Base-by-base conservation (phyloP, 2,113 vertebrate species). In the Boulengeromyrus knoepffleri region DNA sequence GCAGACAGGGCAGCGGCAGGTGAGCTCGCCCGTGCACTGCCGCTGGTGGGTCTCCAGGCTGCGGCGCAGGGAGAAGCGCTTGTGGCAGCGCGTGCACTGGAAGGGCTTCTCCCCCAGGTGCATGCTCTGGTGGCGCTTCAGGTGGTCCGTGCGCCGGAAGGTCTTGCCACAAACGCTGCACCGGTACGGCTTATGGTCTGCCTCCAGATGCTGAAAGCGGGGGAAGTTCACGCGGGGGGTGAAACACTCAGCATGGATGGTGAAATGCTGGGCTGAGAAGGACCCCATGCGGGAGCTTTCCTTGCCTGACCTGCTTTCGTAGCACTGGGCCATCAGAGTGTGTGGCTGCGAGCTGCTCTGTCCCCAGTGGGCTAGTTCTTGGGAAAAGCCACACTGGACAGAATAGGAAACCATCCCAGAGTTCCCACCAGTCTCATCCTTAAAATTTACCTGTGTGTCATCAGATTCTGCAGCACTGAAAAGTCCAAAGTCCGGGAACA, bases 71-170 rank as follows among this genome's bases (percentile, higher is more conserved):
- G 89, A 87, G 47, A 90, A 90, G 66, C 90, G 87, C 87, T 90
- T 90, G 24, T 88, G 87, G 24, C 90, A 90, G 66, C 49, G 53
- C 1, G 19, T 36, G 77, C 90, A 90, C 24, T 46, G 74, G 87
- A 88, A 90, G 21, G 90, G 90, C 45, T 90, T 90, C 87, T 90
- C 90, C 4, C 86, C 90, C 3, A 86, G 66, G 47, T 90, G 90
- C 58, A 88, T 88, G 58, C 66, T 85, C 58, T 88, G 86, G 70
- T 90, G 90, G 9, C 85, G 86, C 62, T 74, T 87, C 46, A 90
- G 36, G 62, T 88, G 85, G 86, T 90, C 85, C 12, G 46, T 36
- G n/a, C 90, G 80, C n/a, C 49, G 85, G 86, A 85, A 90, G 45
- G 85, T 74, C 39, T 90, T 90, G 12, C 87, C 86, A 19, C 90